phyloP scores from a whole-genome alignment of 2,888 invertebrate genomes.

The Junonia oenone region DNA sequence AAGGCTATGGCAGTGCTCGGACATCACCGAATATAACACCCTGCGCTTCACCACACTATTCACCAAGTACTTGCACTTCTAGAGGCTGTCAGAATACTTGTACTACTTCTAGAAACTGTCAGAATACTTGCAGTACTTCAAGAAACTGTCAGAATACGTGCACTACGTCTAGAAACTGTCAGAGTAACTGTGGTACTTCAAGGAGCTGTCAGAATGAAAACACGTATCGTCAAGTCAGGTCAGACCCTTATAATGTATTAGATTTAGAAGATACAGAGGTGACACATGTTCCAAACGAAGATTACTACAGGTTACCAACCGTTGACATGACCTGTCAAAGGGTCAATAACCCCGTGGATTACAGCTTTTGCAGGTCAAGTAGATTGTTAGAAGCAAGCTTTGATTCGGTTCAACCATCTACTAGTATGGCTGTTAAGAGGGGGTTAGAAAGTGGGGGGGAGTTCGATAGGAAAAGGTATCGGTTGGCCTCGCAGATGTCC shows the following conservation, averaged over 20 bases:
- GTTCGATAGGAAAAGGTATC: constrained; percentile 59
- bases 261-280: constrained; percentile 42
- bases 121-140: constrained; percentile 44
- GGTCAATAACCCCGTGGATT: constrained; percentile 51
- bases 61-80: constrained; percentile 50
- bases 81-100: no score
- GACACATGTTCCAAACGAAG: constrained; percentile 29
- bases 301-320: constrained; percentile 46
- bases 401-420: constrained; percentile 45
- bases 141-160: constrained; percentile 36
- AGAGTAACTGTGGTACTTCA: constrained; percentile 44
- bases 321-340: constrained; percentile 52
- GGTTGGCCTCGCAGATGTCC: constrained; percentile 57
- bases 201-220: constrained; percentile 35
- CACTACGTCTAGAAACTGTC: constrained; percentile 42
- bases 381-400: constrained; percentile 59
- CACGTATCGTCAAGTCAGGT: constrained; percentile 43
- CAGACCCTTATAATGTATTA: constrained; percentile 37
- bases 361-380: constrained; percentile 55
- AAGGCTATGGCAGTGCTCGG: constrained; percentile 63
- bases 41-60: constrained; percentile 51
- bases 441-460: constrained; percentile 52
- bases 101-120: constrained; percentile 42
- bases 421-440: constrained; percentile 60
- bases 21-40: constrained; percentile 63